Evolutionary conservation across 2,888 invertebrate species (phyloP).

Genomic region (Bembecia ichneumoniformis): DNA sequence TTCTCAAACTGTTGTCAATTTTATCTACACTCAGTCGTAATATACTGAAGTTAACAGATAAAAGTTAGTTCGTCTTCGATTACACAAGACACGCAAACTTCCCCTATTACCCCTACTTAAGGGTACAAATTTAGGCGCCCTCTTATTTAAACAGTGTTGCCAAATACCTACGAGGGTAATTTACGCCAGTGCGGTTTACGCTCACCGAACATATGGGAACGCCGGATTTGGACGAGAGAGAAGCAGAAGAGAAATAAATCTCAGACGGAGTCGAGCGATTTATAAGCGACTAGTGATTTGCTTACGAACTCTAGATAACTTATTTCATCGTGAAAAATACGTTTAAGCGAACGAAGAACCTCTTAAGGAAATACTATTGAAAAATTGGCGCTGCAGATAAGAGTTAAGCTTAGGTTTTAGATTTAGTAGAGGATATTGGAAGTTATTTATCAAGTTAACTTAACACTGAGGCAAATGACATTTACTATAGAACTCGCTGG

Average conservation of each 20-base stretch:
- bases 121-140: slow-evolving; percentile 49
- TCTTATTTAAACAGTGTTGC: slow-evolving; percentile 48
- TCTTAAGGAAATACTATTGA: neutral
- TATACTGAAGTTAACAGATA: slow-evolving; percentile 50
- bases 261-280: slow-evolving; percentile 47
- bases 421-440: too few relatives aligned
- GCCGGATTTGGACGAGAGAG: slow-evolving; percentile 18
- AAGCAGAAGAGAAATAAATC: slow-evolving; percentile 44
- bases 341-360: neutral
- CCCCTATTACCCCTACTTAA: slow-evolving; percentile 51
- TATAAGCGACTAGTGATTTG: slow-evolving; percentile 60
- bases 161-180: slow-evolving; percentile 52
- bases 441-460: too few relatives aligned
- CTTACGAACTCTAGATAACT: slow-evolving; percentile 38
- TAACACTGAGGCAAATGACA: too few relatives aligned
- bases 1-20: slow-evolving; percentile 28
- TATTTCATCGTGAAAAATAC: neutral
- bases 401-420: too few relatives aligned
- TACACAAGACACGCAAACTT: slow-evolving; percentile 50
- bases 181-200: slow-evolving; percentile 50
- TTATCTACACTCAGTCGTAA: slow-evolving; percentile 32
- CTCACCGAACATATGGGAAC: slow-evolving; percentile 24
- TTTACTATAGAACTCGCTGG: too few relatives aligned
- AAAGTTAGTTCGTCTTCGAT: slow-evolving; percentile 54
- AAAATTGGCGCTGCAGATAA: neutral